These are phyloP conservation scores for Plecturocebus donacophilus DNA, from an alignment of 2,113 vertebrate species.

Conservation along the genomic window DNA sequence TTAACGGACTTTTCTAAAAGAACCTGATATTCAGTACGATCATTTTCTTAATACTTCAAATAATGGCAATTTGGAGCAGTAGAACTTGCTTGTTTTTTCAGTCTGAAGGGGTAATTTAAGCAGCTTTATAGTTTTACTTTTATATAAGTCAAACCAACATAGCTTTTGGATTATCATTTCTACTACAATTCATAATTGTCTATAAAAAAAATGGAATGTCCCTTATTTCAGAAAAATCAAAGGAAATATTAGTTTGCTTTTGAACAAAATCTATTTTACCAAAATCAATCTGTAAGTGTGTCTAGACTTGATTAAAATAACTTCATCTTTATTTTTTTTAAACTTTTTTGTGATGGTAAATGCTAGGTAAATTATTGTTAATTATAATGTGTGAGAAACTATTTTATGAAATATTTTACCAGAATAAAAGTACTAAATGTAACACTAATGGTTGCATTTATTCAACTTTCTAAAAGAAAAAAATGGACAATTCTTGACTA, in stretches of 20 bases:
- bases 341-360: background rate
- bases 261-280: background rate
- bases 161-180: background rate
- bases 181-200: background rate
- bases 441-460: background rate
- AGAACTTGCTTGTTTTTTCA: background rate
- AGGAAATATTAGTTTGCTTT: background rate
- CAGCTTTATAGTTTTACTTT: slow-evolving; percentile 15
- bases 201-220: background rate
- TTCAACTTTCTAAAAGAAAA: background rate
- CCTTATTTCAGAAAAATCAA: background rate
- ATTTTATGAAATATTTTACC: background rate
- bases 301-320: background rate
- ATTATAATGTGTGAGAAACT: slow-evolving; percentile 1
- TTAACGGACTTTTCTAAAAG: background rate
- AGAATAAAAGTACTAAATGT: background rate
- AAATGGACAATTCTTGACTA: background rate
- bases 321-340: background rate
- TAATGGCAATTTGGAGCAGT: background rate
- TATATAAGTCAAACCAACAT: background rate
- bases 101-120: background rate
- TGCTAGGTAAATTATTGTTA: background rate
- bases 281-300: background rate
- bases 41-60: background rate
- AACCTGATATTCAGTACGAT: background rate